Conservation (phyloP, 1,140 invertebrate species). For the Neodiprion fabricii region DNA sequence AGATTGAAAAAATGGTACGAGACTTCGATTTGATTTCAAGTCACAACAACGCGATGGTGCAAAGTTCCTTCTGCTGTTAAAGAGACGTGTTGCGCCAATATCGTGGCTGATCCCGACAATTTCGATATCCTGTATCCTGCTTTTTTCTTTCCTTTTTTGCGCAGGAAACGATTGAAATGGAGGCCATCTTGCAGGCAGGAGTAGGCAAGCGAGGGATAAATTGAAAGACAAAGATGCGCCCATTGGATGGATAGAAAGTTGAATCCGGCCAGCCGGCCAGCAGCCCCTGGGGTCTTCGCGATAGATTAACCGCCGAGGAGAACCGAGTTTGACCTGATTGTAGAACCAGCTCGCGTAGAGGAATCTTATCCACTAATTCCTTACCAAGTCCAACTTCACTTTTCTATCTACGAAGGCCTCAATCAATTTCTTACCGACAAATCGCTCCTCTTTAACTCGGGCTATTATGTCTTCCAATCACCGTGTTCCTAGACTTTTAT, state of each 20-base stretch:
- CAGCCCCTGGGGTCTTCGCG: not conserved
- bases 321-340: slow-evolving; percentile 11
- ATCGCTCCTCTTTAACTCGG: too few relatives aligned
- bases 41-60: too few relatives aligned
- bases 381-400: not conserved
- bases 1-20: not conserved
- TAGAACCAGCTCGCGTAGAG: slow-evolving; percentile 9
- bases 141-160: not conserved
- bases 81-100: too few relatives aligned
- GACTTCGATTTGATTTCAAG: too few relatives aligned
- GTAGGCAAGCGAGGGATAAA: slow-evolving; percentile 1
- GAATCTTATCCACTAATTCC: slow-evolving; percentile 11
- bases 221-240: slow-evolving; percentile 16
- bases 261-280: not conserved
- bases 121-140: not conserved
- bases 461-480: not conserved
- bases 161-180: not conserved
- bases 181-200: not conserved
- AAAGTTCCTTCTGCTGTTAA: too few relatives aligned
- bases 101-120: not conserved
- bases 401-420: not conserved
- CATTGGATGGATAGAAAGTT: not conserved
- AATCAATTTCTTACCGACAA: not conserved
- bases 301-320: not conserved
- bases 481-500: not conserved